These are phyloP conservation scores for Cancer borealis DNA, from an alignment of 2,888 invertebrate species.

Conservation along the genomic window DNA sequence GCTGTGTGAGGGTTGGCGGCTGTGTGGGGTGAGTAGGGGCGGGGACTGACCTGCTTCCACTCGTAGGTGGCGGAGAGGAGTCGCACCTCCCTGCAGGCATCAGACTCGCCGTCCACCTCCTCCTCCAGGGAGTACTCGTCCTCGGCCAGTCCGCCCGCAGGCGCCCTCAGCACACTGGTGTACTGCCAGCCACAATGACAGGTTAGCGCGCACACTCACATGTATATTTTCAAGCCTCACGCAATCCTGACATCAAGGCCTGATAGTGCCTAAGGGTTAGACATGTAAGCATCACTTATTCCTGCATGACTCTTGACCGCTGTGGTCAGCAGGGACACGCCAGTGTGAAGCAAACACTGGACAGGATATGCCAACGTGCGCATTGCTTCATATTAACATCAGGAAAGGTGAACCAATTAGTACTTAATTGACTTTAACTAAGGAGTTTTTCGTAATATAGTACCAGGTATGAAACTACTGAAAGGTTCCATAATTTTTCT, in stretches of 20 bases:
- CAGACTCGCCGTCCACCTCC: slow-evolving; percentile 21
- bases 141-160: slow-evolving; percentile 85
- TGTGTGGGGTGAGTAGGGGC: not conserved
- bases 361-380: not conserved
- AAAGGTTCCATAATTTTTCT: not conserved
- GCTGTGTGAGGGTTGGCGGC: not conserved
- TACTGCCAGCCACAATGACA: slow-evolving; percentile 84
- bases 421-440: not conserved
- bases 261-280: not conserved
- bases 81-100: slow-evolving; percentile 54
- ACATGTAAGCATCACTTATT: not conserved
- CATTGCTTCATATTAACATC: not conserved
- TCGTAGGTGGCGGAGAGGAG: slow-evolving; percentile 87
- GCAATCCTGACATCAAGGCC: not conserved
- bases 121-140: slow-evolving; percentile 83
- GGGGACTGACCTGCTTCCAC: slow-evolving; percentile 47
- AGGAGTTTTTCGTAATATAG: not conserved
- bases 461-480: not conserved
- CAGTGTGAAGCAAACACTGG: not conserved
- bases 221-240: not conserved
- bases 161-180: slow-evolving; percentile 91
- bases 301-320: slow-evolving; percentile 6
- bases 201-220: slow-evolving; percentile 40
- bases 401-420: not conserved
- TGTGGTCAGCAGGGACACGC: not conserved